Base-by-base conservation (phyloP, 2,797 vertebrate genomes). In the Phaenicophaeus curvirostris region DNA sequence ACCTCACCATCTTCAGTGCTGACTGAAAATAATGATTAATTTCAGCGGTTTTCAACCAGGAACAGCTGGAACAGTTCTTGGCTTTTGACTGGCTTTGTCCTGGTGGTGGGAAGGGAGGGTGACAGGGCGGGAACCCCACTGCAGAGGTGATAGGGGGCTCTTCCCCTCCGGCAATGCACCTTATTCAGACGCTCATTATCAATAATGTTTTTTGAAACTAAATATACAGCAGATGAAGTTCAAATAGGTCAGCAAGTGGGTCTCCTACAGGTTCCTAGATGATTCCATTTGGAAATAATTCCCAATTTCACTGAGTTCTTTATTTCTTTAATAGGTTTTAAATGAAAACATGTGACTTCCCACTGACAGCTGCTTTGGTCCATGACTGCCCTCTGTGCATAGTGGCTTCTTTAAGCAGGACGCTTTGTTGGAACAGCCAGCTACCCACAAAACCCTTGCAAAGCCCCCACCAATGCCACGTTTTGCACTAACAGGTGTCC, bases 301-400 rank as follows among this genome's bases (percentile, higher is more conserved):
- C 48, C 41, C 16, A 12, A 55, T 30, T 74, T 68, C 0, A 23
- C 42, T 82, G 33, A 5, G 46, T 77, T 48, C 31, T 44, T 53
- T 11, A 41, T 68, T 76, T 46, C 44, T 28, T 16, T 28, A 67
- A 51, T 21, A 67, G 37, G 37, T 48, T 87, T 87, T 55, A 69
- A 80, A 75, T n/a, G 27, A 82, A 63, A 80, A 68, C 8, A 27
- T 0, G 6, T 16, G 42, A 57, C 68, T n/a, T 25, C 20, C 33
- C 31, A 11, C n/a, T 68, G 55, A 25, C 2, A 25, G 68, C 53
- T 58, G 21, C 21, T 46, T 62, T 20, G 41, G 37, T 31, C 42
- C 0, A 0, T 5, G 50, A 48, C 33, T 59, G 62, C 55, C n/a
- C 35, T 24, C 9, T 7, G 14, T 9, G 15, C 25, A 27, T 0